These are phyloP conservation scores for Leuctra nigra DNA, from an alignment of 2,888 invertebrate genomes.

Conservation along the genomic window DNA sequence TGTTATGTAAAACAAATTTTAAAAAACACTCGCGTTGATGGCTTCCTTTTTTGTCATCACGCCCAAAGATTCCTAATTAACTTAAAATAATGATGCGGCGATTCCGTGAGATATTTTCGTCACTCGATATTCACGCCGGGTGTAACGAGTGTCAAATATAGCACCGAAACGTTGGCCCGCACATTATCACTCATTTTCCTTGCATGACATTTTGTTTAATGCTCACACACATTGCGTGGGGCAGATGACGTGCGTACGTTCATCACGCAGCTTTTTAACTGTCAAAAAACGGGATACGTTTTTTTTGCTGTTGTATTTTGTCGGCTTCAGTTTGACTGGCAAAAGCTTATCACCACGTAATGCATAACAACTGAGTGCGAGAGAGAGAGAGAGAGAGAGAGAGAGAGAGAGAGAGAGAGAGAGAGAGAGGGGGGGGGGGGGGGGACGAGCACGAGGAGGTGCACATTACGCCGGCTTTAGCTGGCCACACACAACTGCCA, in stretches of 20 bases:
- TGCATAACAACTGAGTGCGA: not conserved
- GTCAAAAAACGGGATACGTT: not conserved
- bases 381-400: too few relatives aligned
- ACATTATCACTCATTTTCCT: not conserved
- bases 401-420: not conserved
- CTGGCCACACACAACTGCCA: not conserved
- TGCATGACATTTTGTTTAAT: not conserved
- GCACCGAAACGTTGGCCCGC: too few relatives aligned
- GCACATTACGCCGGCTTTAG: not conserved
- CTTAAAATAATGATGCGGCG: slow-evolving; percentile 8
- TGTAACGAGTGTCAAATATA: not conserved
- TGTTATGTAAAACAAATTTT: not conserved
- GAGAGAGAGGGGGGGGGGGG: too few relatives aligned
- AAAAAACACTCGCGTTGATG: not conserved
- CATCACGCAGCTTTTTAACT: not conserved
- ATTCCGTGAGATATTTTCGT: too few relatives aligned
- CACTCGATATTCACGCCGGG: too few relatives aligned
- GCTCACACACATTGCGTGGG: slow-evolving; percentile 2
- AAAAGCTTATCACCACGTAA: not conserved
- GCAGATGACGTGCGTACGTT: slow-evolving; percentile 5
- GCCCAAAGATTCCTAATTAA: slow-evolving; percentile 10
- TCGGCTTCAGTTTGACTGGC: not conserved
- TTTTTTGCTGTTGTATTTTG: not conserved
- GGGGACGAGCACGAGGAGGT: too few relatives aligned
- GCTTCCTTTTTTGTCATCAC: not conserved